Conservation (phyloP, 2,113 vertebrate species). For the Hemichromis elongatus region DNA sequence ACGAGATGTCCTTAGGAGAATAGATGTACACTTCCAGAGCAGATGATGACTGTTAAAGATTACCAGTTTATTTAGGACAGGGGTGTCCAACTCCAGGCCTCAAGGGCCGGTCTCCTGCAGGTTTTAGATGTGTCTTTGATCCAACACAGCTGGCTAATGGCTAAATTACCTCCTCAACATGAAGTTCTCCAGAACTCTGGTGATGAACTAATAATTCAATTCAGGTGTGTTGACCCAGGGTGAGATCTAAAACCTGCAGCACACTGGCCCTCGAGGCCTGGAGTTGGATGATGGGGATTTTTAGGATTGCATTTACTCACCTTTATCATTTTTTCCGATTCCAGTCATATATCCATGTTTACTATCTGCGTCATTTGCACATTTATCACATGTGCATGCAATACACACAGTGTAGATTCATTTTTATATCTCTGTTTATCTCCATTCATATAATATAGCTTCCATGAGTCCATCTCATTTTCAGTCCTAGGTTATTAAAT, state of each 20-base stretch:
- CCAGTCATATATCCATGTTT: not conserved
- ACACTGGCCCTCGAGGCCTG: too few species aligned
- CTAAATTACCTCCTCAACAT: too few species aligned
- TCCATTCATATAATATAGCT: not conserved
- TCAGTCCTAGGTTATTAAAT: not conserved
- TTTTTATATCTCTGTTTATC: not conserved
- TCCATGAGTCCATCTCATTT: constrained; percentile 14
- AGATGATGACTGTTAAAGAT: not conserved
- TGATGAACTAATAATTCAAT: too few species aligned
- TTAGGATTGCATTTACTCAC: not conserved
- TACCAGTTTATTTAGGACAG: not conserved
- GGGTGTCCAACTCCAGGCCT: too few species aligned
- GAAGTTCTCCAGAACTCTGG: too few species aligned
- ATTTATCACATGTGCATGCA: not conserved
- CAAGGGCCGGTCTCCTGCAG: too few species aligned
- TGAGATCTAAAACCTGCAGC: too few species aligned
- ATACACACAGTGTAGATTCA: not conserved
- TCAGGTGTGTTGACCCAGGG: too few species aligned
- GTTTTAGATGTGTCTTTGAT: too few species aligned
- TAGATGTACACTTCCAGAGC: not conserved
- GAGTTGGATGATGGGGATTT: not conserved
- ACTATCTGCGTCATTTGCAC: not conserved
- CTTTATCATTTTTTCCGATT: not conserved
- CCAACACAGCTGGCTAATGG: too few species aligned
- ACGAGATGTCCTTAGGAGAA: not conserved